These are phyloP conservation scores for Hydroisotoma schaefferi DNA, from an alignment of 2,888 invertebrate genomes.

Conservation along the genomic window DNA sequence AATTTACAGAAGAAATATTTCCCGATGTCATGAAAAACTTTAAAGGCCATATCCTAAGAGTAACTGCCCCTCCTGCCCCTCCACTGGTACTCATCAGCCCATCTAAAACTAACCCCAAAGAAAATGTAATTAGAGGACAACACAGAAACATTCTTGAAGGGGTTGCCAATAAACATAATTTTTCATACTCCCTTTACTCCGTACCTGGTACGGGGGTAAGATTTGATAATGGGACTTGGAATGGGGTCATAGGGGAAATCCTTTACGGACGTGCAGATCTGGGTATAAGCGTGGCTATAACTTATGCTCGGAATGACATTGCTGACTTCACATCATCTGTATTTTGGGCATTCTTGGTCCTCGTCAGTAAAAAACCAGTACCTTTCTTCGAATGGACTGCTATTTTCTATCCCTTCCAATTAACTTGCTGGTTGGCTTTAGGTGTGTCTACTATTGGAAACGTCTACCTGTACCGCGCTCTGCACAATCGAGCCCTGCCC, in stretches of 20 bases:
- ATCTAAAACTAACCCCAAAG: slow-evolving; percentile 22
- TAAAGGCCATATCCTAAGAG: slow-evolving; percentile 28
- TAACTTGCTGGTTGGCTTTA: slow-evolving; percentile 35
- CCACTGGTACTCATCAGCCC: slow-evolving; percentile 37
- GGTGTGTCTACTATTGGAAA: slow-evolving; percentile 21
- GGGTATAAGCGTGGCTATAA: slow-evolving; percentile 40
- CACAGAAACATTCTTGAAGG: slow-evolving; percentile 35
- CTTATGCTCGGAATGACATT: slow-evolving; percentile 36
- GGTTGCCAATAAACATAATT: slow-evolving; percentile 36
- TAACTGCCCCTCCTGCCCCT: slow-evolving; percentile 41
- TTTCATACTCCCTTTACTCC: slow-evolving; percentile 30
- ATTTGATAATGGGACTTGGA: slow-evolving; percentile 41
- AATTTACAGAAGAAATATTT: slow-evolving; percentile 24
- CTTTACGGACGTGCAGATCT: slow-evolving; percentile 38
- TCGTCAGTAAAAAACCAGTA: slow-evolving; percentile 43
- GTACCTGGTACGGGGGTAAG: slow-evolving; percentile 40
- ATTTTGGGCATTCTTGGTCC: slow-evolving; percentile 43
- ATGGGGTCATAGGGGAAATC: slow-evolving; percentile 45
- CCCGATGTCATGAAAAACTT: slow-evolving; percentile 38
- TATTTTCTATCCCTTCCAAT: slow-evolving; percentile 44
- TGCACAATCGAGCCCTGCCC: slow-evolving; percentile 31
- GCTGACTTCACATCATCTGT: slow-evolving; percentile 40
- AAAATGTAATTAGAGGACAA: slow-evolving; percentile 40
- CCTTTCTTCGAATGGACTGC: slow-evolving; percentile 46
- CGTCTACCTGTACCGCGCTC: slow-evolving; percentile 28